Evolutionary conservation across 2,797 vertebrate genomes (phyloP), one percentile per base, ranked within the genome.

Genomic region (Netta rufina): DNA sequence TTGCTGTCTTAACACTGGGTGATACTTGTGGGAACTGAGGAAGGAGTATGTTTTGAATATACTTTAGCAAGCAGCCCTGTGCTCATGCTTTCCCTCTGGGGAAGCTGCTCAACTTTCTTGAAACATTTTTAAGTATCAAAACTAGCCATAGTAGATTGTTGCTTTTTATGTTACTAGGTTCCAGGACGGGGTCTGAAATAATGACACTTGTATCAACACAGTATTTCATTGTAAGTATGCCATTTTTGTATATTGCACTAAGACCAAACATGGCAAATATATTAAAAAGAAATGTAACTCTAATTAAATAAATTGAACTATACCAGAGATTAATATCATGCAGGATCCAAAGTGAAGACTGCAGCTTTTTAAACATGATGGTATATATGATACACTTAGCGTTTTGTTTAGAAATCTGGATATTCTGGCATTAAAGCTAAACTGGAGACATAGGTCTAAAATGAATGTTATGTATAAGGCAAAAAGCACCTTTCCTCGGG

Each of bases 391-490:
- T 90, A 39, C 69, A 62, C 75, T 96, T 95, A 97, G 69, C 74
- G 72, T 54, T 90, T 86, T 54, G n/a, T 95, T 95, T 85, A 94
- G 90, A 91, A 94, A 84, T 93, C 60, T 73, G 11, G 33, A 71
- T 89, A 79, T 95, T 95, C 94, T 96, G 91, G 95, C 84, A 93
- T 5, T 72, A 33, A 96, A 89, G 87, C 84, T 91, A 97, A 97
- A 89, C 45, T 15, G 84, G 71, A 93, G 19, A 75, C 64, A 96
- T 94, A 73, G 38, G 39, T 94, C 65, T 92, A 86, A 97, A 92
- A 49, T 36, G 82, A 92, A 95, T 91, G 77, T 93, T 90, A 58
- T 72, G 17, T 66, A 61, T 45, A 28, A 73, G 17, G 24, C 24
- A 70, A 92, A 95, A 96, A 92, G 9, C 54, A 53, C 49, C 49